phyloP scores from a whole-genome alignment of 2,797 vertebrate genomes.

The Sarcophilus harrisii region DNA sequence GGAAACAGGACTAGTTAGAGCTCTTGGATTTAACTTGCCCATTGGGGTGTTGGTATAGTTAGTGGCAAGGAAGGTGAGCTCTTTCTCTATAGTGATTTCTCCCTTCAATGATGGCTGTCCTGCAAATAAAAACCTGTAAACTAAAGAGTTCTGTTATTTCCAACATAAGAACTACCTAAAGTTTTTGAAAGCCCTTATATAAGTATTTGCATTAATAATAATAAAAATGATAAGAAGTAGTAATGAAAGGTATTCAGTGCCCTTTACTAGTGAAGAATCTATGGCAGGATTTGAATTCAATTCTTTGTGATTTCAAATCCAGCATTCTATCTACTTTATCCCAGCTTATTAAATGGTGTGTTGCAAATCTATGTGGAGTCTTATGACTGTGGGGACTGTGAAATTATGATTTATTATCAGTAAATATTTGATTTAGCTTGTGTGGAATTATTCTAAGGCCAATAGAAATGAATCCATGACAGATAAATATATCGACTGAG shows the following conservation, averaged over 20 bases:
- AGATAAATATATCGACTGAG: not conserved
- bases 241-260: not conserved
- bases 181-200: not conserved
- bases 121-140: not conserved
- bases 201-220: not conserved
- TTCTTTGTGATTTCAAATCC: not conserved
- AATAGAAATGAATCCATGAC: not conserved
- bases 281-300: conserved; percentile 38
- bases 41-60: not conserved
- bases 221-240: not conserved
- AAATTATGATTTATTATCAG: no score
- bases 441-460: not conserved
- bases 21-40: not conserved
- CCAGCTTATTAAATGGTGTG: no score
- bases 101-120: not conserved
- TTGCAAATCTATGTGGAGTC: no score
- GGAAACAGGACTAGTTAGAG: not conserved
- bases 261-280: conserved; percentile 1
- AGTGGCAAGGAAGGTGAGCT: not conserved
- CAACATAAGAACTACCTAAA: not conserved
- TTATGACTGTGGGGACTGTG: no score
- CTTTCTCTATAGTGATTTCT: not conserved
- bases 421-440: no score
- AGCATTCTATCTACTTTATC: not conserved
- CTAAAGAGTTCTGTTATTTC: not conserved